These are phyloP conservation scores for Muschampia plurimacula DNA, from an alignment of 2,888 invertebrate genomes.

Conservation along the genomic window DNA sequence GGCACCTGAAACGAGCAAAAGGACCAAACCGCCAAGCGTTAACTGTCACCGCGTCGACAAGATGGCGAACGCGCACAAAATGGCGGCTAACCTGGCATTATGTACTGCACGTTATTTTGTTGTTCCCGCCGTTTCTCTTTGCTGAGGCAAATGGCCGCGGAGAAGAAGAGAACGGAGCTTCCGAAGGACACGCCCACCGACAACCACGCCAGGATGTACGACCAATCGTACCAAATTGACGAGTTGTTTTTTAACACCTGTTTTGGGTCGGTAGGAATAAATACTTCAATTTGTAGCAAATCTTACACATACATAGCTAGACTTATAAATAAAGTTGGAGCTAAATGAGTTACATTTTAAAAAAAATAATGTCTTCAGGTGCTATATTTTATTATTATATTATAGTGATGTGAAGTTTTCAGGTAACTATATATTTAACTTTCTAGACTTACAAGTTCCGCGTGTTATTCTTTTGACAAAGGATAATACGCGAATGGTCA, in stretches of 20 bases:
- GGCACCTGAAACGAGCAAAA: conserved; percentile 48
- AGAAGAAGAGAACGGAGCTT: conserved; percentile 92
- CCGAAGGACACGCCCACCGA: conserved; percentile 91
- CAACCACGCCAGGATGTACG: conserved; percentile 94
- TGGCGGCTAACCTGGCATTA: conserved; percentile 93
- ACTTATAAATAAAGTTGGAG: too few species aligned
- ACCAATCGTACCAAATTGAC: conserved; percentile 93
- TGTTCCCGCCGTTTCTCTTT: conserved; percentile 91
- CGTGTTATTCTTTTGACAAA: too few species aligned
- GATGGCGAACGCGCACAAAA: conserved; percentile 59
- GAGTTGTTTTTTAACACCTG: conserved; percentile 91
- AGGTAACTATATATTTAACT: too few species aligned
- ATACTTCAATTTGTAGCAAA: neutral
- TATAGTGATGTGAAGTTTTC: too few species aligned
- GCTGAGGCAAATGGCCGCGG: conserved; percentile 91
- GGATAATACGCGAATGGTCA: too few species aligned
- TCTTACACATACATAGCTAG: too few species aligned
- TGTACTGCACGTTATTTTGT: conserved; percentile 93
- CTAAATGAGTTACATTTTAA: too few species aligned
- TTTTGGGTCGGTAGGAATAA: conserved; percentile 47
- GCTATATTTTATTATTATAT: too few species aligned
- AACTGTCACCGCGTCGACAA: conserved; percentile 56
- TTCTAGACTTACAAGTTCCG: too few species aligned
- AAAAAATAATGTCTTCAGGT: too few species aligned
- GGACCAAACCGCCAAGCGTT: conserved; percentile 76